Evolutionary conservation across 1,140 invertebrate genomes (phyloP), one percentile per base, ranked within the genome.

Genomic region (Gonatopus flavifemur): DNA sequence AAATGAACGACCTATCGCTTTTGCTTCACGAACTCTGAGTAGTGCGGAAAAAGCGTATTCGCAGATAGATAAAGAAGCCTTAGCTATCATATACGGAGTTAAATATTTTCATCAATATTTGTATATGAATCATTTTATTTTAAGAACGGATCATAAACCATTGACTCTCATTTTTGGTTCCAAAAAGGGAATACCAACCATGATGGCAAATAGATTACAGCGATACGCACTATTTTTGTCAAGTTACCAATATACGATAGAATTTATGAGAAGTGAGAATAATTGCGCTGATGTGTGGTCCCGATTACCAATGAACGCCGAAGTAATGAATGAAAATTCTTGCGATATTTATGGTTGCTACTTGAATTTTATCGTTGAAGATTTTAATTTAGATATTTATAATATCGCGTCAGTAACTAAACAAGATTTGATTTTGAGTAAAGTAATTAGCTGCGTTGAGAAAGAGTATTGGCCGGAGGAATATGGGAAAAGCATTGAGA

Each of bases 41-140:
- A 24, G 48, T 28, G 57, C 75, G 15, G 77, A 83, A 62, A 62
- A 56, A 48, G 72, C 72, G 6, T n/a, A 28, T 5, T 12, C 18
- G 12, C 73, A 78, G 49, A 76, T 81, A 20, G 79, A 86, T 25
- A 81, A 75, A 57, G 81, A 86, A 67, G 78, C 75, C 5, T 54
- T 81, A 13, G 71, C 74, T 2, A 74, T 84, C 9, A 49, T 83
- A 1, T 84, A 67, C 60, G 76, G 72, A 4, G 67, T 84, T 3
- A 71, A 73, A 46, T 79, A 79, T 59, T 84, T 84, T 62, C 68
- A 81, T 24, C 56, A 79, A 24, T 85, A 79, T 57, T 39, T 86
- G 3, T 76, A 68, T 57, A 81, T 82, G 21, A 51, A 68, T n/a
- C 64, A 13, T 83, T 84, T 62, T 63, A 64, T 61, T 5, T 43